phyloP scores from a whole-genome alignment of 2,797 vertebrate genomes.

The Tolypeutes matacus region DNA sequence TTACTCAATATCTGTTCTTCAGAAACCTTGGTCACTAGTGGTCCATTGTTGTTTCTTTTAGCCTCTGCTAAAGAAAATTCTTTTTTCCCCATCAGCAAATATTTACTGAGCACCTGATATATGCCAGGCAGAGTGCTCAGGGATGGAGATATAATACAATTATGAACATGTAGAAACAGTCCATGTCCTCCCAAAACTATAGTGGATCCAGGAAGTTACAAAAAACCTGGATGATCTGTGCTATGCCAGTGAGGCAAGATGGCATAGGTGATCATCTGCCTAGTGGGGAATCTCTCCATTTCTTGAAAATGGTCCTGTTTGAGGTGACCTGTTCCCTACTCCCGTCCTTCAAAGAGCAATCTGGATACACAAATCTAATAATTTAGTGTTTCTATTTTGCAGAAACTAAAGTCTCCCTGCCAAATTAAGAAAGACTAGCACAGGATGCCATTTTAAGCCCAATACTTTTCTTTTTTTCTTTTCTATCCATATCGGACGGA shows the following conservation, averaged over 20 bases:
- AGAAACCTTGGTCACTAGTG: background rate
- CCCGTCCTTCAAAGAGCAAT: constrained; percentile 3
- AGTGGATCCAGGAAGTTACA: background rate
- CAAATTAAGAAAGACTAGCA: constrained; percentile 35
- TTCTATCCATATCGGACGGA: too few relatives aligned
- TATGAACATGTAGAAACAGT: background rate
- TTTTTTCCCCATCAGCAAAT: background rate
- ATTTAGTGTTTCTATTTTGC: background rate
- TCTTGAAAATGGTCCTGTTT: background rate
- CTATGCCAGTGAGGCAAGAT: background rate
- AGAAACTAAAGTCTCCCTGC: constrained; percentile 34
- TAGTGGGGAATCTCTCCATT: background rate
- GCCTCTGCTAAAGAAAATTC: background rate
- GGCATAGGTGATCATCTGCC: background rate
- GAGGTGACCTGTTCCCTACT: background rate
- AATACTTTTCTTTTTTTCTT: too few relatives aligned
- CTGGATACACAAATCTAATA: background rate
- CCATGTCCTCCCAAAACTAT: background rate
- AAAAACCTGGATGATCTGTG: too few relatives aligned
- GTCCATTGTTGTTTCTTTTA: background rate
- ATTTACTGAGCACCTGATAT: background rate
- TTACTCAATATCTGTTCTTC: background rate
- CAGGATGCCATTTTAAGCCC: constrained; percentile 16
- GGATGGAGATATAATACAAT: background rate
- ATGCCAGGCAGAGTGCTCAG: background rate